A percentile compares a stretch with the other conserved stretches of the same genome.
Conservation (phyloP, 1,140 invertebrate genomes). For the Oscheius sp. region DNA sequence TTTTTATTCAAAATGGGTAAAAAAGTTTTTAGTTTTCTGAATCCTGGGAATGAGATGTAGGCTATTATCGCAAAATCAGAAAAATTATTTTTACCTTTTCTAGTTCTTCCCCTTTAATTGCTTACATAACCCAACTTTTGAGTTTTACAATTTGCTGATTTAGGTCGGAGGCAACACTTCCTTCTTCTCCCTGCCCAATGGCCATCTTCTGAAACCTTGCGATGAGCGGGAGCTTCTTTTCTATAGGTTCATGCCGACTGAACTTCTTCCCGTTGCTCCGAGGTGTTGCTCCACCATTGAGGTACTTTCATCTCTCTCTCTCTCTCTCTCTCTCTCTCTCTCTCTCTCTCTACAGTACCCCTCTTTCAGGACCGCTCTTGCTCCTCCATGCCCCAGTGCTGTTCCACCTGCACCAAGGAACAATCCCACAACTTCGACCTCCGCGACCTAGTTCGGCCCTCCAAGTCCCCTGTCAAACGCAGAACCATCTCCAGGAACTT, state of each 20-base stretch:
- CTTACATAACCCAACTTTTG: no score
- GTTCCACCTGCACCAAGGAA: conserved; percentile 1
- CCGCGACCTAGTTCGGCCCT: neutral
- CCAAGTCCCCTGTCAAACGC: neutral
- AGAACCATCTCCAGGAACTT: conserved; percentile 17
- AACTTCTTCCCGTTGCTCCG: conserved; percentile 15
- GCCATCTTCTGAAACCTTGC: conserved; percentile 30
- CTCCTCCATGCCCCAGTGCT: conserved; percentile 17
- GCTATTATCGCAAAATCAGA: no score
- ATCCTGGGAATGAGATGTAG: no score
- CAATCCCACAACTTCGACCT: neutral
- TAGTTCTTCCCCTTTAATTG: no score
- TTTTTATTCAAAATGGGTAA: no score
- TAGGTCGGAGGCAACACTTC: conserved; percentile 30
- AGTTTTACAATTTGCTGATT: neutral
- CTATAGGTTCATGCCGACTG: conserved; percentile 23
- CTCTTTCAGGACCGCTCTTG: neutral
- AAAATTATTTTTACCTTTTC: no score
- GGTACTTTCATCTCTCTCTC: conserved; percentile 4
- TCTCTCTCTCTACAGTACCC: conserved; percentile 3
- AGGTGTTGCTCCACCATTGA: conserved; percentile 22
- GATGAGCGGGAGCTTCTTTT: conserved; percentile 24
- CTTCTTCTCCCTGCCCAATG: conserved; percentile 26
- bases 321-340: neutral
- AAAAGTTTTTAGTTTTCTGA: no score